Evolutionary conservation across 2,797 vertebrate species (phyloP).

Genomic region (Euphonia xanthogaster): DNA sequence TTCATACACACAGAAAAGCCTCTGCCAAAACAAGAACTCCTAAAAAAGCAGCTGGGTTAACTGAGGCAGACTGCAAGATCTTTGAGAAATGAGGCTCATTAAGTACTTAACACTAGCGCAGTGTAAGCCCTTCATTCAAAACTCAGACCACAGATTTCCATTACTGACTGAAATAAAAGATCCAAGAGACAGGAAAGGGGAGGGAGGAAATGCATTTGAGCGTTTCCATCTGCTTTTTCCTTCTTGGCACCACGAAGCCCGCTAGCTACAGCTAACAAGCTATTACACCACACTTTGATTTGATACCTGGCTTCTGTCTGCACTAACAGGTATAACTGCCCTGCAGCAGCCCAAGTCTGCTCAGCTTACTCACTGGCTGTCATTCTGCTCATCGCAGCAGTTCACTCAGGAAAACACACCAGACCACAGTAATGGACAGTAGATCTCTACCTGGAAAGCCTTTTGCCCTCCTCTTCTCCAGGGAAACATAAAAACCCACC

Average conservation of each 20-base stretch:
- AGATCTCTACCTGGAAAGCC: not conserved
- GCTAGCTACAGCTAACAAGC: not conserved
- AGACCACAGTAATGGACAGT: fast-evolving
- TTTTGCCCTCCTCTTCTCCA: not conserved
- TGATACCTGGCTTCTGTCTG: not conserved
- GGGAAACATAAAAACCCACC: not conserved
- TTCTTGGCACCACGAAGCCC: not conserved
- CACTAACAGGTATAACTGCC: not conserved
- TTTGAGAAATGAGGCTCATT: slow-evolving; percentile 53
- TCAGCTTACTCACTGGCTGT: not conserved
- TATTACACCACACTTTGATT: not conserved
- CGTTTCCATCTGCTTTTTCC: slow-evolving; percentile 32
- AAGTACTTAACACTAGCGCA: slow-evolving; percentile 25
- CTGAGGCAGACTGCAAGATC: slow-evolving; percentile 42
- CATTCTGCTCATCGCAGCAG: not conserved
- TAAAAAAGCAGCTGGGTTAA: slow-evolving; percentile 60
- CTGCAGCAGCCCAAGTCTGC: not conserved
- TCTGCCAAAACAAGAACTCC: slow-evolving; percentile 49
- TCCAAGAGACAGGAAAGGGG: not conserved
- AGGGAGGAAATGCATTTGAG: slow-evolving; percentile 35
- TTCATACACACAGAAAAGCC: slow-evolving; percentile 2
- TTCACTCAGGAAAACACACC: not conserved
- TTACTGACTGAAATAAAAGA: slow-evolving; percentile 31
- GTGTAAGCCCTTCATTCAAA: slow-evolving; percentile 44
- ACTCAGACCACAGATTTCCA: slow-evolving; percentile 33